These are phyloP conservation scores for Caenorhabditis tropicalis DNA, from an alignment of 1,140 invertebrate species.

Conservation along the genomic window DNA sequence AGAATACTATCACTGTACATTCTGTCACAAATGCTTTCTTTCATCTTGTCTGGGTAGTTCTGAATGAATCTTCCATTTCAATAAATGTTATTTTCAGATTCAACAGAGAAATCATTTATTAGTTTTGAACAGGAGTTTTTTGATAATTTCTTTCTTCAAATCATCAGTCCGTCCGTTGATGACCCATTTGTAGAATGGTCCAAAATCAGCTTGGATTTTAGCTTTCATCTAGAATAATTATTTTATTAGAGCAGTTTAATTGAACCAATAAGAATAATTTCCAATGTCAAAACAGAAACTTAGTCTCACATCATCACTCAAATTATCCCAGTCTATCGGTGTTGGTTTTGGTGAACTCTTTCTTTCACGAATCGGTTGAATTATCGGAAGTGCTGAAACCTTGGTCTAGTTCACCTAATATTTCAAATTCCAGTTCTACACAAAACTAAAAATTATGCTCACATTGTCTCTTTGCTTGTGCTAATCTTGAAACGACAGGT, in stretches of 20 bases:
- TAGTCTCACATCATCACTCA: neutral
- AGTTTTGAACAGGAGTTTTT: slow-evolving; percentile 33
- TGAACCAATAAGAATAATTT: neutral
- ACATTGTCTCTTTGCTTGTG: slow-evolving; percentile 12
- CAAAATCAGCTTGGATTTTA: slow-evolving; percentile 27
- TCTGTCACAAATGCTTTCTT: neutral
- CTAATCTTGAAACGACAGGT: neutral
- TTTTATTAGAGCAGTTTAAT: no score
- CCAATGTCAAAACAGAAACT: no score
- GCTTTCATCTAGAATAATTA: slow-evolving; percentile 31
- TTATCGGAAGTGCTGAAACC: neutral
- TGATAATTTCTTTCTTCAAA: slow-evolving; percentile 26
- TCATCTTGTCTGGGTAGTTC: neutral
- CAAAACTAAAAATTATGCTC: neutral
- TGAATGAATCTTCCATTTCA: neutral
- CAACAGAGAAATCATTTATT: neutral
- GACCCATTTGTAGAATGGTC: slow-evolving; percentile 44
- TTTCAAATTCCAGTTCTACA: neutral
- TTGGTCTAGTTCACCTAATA: no score
- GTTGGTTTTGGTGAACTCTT: neutral
- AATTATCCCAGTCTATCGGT: neutral
- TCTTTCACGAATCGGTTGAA: slow-evolving; percentile 5
- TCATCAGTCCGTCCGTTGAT: slow-evolving; percentile 41
- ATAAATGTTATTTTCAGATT: neutral
- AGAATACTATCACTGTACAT: slow-evolving; percentile 32